phyloP scores from a whole-genome alignment of 1,140 invertebrate species.

The Drosophila parvula region DNA sequence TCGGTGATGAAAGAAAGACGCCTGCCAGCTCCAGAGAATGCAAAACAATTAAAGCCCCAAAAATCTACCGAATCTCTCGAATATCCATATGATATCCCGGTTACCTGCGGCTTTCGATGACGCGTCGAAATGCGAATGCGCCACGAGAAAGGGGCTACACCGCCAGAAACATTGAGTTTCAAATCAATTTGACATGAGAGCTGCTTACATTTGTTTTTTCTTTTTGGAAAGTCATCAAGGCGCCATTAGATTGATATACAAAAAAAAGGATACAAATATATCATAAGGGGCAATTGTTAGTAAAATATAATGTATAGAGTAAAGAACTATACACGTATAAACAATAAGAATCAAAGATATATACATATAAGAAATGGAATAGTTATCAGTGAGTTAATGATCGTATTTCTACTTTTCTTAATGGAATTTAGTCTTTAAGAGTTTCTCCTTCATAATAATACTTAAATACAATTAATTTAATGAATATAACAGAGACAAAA shows the following conservation, averaged over 20 bases:
- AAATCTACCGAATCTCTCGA: slow-evolving; percentile 26
- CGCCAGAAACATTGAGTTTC: slow-evolving; percentile 10
- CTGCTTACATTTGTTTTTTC: background rate
- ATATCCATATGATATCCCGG: slow-evolving; percentile 41
- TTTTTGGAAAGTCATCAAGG: slow-evolving; percentile 12
- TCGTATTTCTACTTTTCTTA: too few species aligned
- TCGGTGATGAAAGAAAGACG: slow-evolving; percentile 47
- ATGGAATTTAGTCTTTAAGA: background rate
- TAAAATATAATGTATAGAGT: background rate
- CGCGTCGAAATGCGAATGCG: slow-evolving; percentile 55
- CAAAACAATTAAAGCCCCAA: slow-evolving; percentile 72
- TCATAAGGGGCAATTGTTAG: background rate
- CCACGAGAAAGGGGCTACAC: slow-evolving; percentile 38
- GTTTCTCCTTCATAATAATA: background rate
- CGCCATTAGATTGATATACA: slow-evolving; percentile 32
- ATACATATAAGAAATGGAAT: too few species aligned
- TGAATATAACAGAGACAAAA: too few species aligned
- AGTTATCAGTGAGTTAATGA: too few species aligned
- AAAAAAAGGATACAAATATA: background rate
- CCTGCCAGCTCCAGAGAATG: slow-evolving; percentile 30
- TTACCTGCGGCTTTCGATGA: slow-evolving; percentile 76
- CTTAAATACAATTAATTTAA: too few species aligned
- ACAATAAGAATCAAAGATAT: too few species aligned
- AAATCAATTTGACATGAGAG: slow-evolving; percentile 15
- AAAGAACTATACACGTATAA: too few species aligned